Base-by-base conservation (phyloP, 2,113 vertebrate species). In the Geococcyx californianus region DNA sequence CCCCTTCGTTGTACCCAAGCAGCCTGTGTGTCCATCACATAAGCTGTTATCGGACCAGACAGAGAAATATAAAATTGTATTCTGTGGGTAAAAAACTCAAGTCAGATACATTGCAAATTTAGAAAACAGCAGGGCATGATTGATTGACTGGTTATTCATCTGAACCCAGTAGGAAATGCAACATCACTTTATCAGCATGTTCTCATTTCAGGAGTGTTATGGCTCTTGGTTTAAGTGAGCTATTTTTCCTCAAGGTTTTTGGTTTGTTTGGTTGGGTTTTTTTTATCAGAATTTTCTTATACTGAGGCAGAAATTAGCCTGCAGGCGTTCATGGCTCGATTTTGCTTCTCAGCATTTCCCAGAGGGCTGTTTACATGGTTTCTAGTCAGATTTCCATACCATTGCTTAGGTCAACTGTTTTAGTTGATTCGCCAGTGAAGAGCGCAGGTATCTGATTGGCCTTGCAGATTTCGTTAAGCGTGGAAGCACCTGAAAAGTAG, bases 81-180 rank as follows among this genome's bases (percentile, higher is more conserved):
- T 95, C 63, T 83, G 19, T 76, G 72, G 63, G 55, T 80, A 91
- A 82, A 93, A 38, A 70, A 69, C 38, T 93, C 70, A 45, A 91
- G 74, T 67, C 51, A 90, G 82, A 90, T 45, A 83, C 33, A 44
- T 92, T 63, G 59, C 68, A 95, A 94, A 91, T 70, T 90, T 84
- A 93, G 82, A 86, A 94, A 95, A 89, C 52, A 87, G 44, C 45
- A 40, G 79, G 74, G 63, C 63, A 74, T 91, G 91, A 96, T 67
- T 93, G 89, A 93, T 82, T 95, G 91, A 91, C 84, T 94, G 70
- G 87, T 87, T 94, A 85, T 83, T 93, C 74, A 77, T 77, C 70
- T 87, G 84, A 95, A 79, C 38, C 59, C 63, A 63, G 70, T 52
- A 95, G 87, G 90, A 97, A 97, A 91, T 88, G 78, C 70, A 87